Evolutionary conservation across 1,140 invertebrate genomes (phyloP).

Genomic region (Drosophila hydei): DNA sequence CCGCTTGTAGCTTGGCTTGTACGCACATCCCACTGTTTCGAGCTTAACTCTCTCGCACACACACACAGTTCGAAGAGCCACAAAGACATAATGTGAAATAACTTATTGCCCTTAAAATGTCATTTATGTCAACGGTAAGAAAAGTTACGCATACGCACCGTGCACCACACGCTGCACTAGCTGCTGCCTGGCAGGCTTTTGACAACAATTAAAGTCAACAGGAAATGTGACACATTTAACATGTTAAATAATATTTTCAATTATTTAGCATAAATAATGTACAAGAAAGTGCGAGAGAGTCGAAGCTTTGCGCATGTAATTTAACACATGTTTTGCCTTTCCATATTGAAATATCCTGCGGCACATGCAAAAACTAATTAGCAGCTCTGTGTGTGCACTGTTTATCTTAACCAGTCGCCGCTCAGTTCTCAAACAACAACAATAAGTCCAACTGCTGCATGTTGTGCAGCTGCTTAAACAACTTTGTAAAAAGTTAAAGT

Average conservation of each 20-base stretch:
- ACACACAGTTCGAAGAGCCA: constrained; percentile 10
- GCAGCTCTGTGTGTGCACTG: constrained; percentile 41
- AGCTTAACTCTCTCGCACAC: constrained; percentile 13
- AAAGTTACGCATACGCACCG: constrained; percentile 78
- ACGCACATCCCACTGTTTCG: constrained; percentile 32
- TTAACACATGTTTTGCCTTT: constrained; percentile 70
- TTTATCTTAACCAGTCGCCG: constrained; percentile 27
- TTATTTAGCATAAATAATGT: constrained; percentile 73
- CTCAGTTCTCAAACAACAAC: constrained; percentile 29
- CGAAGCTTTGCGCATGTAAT: constrained; percentile 63
- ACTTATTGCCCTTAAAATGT: constrained; percentile 83
- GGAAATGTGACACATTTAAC: constrained; percentile 81
- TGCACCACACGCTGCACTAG: constrained; percentile 13
- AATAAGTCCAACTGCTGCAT: constrained; percentile 28
- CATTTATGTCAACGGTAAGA: constrained; percentile 81
- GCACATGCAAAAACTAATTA: constrained; percentile 77
- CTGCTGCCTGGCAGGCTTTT: constrained; percentile 54
- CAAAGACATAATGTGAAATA: constrained; percentile 77
- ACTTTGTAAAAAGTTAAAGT: too few relatives aligned
- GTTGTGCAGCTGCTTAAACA: not conserved
- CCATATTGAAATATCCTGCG: constrained; percentile 67
- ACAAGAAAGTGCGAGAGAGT: not conserved
- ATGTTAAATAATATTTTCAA: constrained; percentile 78
- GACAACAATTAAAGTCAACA: constrained; percentile 80
- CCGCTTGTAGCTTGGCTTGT: constrained; percentile 73